Base-by-base conservation (phyloP, 2,797 vertebrate species). In the Oreochromis grahami region DNA sequence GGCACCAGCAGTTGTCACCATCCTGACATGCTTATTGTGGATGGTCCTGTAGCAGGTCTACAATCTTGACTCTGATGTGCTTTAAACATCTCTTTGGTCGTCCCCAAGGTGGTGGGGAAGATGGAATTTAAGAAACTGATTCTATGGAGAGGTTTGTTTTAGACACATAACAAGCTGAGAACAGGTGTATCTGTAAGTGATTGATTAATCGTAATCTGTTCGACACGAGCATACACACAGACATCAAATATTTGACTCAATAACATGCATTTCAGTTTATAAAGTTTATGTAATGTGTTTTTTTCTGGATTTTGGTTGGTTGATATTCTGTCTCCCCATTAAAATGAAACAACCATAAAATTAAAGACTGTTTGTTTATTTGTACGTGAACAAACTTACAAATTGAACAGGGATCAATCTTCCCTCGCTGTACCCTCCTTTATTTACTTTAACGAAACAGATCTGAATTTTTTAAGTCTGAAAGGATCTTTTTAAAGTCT, bases 211-310 rank as follows among this genome's bases (percentile, higher is more conserved):
- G 6, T 63, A n/a, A 63, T 63, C 19, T 63, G 13, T 38, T 63
- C 2, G 6, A 63, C 19, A 38, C 29, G 36, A 63, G 34, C 34
- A 0, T 63, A 38, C 0, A 1, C 19, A 38, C 19, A 21, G 11
- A 63, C 19, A 8, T 1, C 19, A 38, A 63, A 3, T 21, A 38
- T 63, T 21, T 63, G 11, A 63, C 58, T 38, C 58, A 63, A 5
- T 5, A 8, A 63, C 58, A 38, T 63, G 58, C 19, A 63, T 63
- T 63, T n/a, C 58, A n/a, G 58, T 36, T 63, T 15, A 36, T 63
- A 5, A 63, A 8, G 2, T n/a, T 63, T 63, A 63, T 63, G 58
- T 63, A n/a, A 63, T 0, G 1, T 63, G 58, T 21, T 21, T 13
- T 38, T 13, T 8, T 63, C 19, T 38, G 34, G 58, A 63, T 38